phyloP scores from a whole-genome alignment of 2,797 vertebrate genomes.

The Typhlichthys eigenmanni region DNA sequence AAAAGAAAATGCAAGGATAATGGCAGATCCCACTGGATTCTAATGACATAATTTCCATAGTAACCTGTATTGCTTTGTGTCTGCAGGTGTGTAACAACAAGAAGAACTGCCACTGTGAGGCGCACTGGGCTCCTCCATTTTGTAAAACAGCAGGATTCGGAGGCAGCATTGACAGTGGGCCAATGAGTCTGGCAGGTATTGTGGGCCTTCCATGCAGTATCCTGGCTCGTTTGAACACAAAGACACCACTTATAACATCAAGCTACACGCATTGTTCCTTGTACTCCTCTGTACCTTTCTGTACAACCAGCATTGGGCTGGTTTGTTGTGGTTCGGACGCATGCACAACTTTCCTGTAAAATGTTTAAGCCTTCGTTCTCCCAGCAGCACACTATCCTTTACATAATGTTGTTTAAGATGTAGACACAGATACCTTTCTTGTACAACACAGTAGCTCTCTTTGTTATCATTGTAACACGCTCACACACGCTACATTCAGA shows the following conservation, averaged over 20 bases:
- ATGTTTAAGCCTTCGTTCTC: constrained; percentile 14
- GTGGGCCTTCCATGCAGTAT: constrained; percentile 12
- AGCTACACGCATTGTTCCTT: constrained; percentile 17
- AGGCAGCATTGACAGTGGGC: constrained; percentile 90
- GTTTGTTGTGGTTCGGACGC: constrained; percentile 29
- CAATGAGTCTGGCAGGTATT: constrained; percentile 84
- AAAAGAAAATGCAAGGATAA: neutral
- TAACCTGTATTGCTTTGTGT: neutral
- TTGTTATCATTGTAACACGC: too few species aligned
- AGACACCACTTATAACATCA: constrained; percentile 17
- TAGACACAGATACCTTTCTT: too few species aligned
- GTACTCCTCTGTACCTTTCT: constrained; percentile 18
- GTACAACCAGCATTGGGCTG: constrained; percentile 14
- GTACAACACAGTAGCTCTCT: too few species aligned
- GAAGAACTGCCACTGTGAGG: constrained; percentile 92
- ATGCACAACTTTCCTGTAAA: constrained; percentile 22
- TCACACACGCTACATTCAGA: too few species aligned
- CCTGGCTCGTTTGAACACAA: constrained; percentile 32
- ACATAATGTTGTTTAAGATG: neutral
- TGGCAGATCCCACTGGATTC: neutral
- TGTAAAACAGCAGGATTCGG: constrained; percentile 88
- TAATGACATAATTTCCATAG: neutral
- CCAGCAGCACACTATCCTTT: constrained; percentile 2
- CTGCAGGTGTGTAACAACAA: constrained; percentile 93
- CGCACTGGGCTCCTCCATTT: constrained; percentile 88